Conservation (phyloP, 2,113 vertebrate genomes). For the Psilopogon haemacephalus region DNA sequence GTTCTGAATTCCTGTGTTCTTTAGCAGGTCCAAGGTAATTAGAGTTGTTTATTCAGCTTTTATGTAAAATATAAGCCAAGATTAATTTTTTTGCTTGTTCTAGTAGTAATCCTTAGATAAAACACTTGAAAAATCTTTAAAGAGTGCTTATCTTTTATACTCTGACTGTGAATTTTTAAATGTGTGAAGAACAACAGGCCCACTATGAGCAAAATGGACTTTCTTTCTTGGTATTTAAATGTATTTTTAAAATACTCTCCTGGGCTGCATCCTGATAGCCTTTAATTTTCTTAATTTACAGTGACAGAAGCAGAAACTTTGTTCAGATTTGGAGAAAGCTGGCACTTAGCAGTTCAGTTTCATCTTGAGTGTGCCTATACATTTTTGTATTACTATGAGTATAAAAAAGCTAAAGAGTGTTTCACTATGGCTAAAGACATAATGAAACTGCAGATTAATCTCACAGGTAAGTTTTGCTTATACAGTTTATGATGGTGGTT, state of each 20-base stretch:
- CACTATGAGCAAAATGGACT: not conserved
- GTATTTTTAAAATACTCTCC: not conserved
- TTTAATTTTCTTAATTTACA: slow-evolving; percentile 69
- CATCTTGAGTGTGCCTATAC: slow-evolving; percentile 90
- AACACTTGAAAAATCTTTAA: not conserved
- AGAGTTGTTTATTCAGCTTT: not conserved
- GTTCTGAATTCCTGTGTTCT: not conserved
- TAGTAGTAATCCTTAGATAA: not conserved
- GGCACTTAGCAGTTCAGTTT: slow-evolving; percentile 85
- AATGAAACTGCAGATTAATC: slow-evolving; percentile 80
- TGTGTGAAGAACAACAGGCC: not conserved
- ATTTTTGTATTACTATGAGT: slow-evolving; percentile 90
- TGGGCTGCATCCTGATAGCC: not conserved
- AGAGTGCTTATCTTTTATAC: not conserved
- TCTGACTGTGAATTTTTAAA: not conserved
- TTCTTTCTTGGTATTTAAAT: not conserved
- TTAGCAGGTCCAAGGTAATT: not conserved
- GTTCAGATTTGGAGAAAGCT: slow-evolving; percentile 65
- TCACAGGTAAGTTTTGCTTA: slow-evolving; percentile 80
- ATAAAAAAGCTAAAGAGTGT: slow-evolving; percentile 85
- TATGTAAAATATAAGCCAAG: not conserved
- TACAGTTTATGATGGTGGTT: not conserved
- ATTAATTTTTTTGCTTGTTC: not conserved
- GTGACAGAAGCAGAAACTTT: slow-evolving; percentile 77
- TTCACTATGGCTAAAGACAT: slow-evolving; percentile 81